Conservation (phyloP, 2,888 invertebrate species). For the Cosmia pyralina region DNA sequence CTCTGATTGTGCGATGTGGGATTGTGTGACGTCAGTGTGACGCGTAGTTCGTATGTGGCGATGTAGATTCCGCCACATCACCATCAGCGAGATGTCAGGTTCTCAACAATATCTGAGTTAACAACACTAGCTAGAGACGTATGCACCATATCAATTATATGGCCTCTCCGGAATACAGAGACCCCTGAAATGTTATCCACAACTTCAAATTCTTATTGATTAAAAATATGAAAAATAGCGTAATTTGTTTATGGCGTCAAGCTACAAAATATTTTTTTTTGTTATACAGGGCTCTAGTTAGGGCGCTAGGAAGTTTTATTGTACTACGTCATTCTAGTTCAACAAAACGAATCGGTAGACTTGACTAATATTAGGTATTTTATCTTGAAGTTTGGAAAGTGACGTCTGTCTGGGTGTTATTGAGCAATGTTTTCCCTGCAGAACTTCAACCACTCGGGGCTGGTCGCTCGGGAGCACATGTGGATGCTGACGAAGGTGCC, state of each 20-base stretch:
- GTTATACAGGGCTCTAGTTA: background rate
- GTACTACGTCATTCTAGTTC: background rate
- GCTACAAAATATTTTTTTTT: background rate
- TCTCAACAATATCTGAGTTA: too few species aligned
- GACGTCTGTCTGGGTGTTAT: too few species aligned
- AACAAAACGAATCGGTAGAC: background rate
- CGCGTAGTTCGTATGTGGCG: too few species aligned
- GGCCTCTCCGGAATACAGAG: too few species aligned
- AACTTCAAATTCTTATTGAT: too few species aligned
- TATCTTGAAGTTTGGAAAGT: background rate
- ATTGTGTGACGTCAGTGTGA: too few species aligned
- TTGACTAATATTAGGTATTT: background rate
- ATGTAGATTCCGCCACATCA: too few species aligned
- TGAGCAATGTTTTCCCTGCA: slow-evolving; percentile 75
- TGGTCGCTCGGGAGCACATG: slow-evolving; percentile 91
- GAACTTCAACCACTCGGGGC: slow-evolving; percentile 93
- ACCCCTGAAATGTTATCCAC: background rate
- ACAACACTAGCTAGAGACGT: background rate
- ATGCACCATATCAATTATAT: background rate
- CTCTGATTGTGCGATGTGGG: too few species aligned
- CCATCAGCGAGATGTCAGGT: too few species aligned
- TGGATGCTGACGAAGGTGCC: slow-evolving; percentile 95
- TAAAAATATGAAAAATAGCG: too few species aligned
- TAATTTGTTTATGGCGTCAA: too few species aligned
- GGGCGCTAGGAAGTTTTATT: background rate